Percentiles rank a stretch among this genome's conserved stretches.
phyloP scores from a whole-genome alignment of 2,113 vertebrate species.

The Vombatus ursinus region DNA sequence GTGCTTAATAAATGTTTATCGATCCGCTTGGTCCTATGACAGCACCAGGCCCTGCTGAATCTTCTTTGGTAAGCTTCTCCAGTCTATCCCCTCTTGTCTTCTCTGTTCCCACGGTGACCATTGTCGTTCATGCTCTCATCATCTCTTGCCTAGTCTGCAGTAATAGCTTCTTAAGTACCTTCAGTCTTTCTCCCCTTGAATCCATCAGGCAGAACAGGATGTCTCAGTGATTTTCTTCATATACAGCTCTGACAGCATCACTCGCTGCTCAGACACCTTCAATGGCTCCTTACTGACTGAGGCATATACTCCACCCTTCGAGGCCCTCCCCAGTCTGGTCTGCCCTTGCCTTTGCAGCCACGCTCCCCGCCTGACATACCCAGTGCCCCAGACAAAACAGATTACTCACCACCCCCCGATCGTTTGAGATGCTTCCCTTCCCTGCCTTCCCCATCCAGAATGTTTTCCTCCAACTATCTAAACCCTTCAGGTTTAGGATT shows the following conservation, averaged over 20 bases:
- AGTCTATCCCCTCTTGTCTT: not conserved
- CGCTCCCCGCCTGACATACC: not conserved
- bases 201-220: not conserved
- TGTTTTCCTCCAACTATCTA: not conserved
- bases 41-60: not conserved
- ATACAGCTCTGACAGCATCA: slow-evolving; percentile 20
- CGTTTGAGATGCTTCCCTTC: not conserved
- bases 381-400: not conserved
- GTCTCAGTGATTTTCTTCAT: slow-evolving; percentile 33
- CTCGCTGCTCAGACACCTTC: slow-evolving; percentile 48
- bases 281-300: slow-evolving; percentile 38
- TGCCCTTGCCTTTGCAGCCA: not conserved
- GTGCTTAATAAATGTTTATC: not conserved
- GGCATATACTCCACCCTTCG: not conserved
- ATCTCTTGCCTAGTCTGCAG: slow-evolving; percentile 15
- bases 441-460: not conserved
- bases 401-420: not conserved
- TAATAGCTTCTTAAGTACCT: not conserved
- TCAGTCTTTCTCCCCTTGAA: slow-evolving; percentile 6
- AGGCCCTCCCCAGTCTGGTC: not conserved
- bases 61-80: not conserved
- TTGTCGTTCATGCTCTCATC: not conserved
- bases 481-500: not conserved
- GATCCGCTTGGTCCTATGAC: not conserved
- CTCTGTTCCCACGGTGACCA: not conserved